Conservation (phyloP, 2,113 vertebrate species). For the Sinocyclocheilus anshuiensis region DNA sequence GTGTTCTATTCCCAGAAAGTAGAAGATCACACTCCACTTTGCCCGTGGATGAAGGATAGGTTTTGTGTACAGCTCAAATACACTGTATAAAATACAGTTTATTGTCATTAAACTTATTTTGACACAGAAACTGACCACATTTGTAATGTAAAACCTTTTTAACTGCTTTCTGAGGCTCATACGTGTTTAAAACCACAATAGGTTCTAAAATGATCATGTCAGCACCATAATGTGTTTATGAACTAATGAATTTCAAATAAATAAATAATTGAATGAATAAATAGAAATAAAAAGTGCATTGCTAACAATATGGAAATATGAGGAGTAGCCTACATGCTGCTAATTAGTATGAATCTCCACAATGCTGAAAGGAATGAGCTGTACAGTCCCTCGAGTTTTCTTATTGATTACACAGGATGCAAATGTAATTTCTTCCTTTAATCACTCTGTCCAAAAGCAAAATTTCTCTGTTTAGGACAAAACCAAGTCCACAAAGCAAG, state of each 20-base stretch:
- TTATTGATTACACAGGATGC: constrained; percentile 58
- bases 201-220: neutral
- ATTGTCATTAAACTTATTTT: neutral
- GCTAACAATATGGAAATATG: constrained; percentile 43
- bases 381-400: constrained; percentile 48
- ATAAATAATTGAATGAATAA: constrained; percentile 24
- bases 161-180: constrained; percentile 4
- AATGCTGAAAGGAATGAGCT: constrained; percentile 42
- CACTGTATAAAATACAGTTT: neutral
- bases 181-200: constrained; percentile 14
- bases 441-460: constrained; percentile 58
- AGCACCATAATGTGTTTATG: constrained; percentile 29
- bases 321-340: constrained; percentile 22
- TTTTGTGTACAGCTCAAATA: neutral
- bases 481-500: constrained; percentile 30
- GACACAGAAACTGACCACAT: neutral
- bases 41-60: constrained; percentile 25
- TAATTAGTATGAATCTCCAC: constrained; percentile 59
- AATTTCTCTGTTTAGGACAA: constrained; percentile 45
- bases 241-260: constrained; percentile 8
- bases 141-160: neutral
- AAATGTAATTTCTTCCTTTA: constrained; percentile 58
- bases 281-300: constrained; percentile 31
- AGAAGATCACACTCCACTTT: constrained; percentile 29
- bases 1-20: constrained; percentile 23